These are phyloP conservation scores for Plectrocnemia conspersa DNA, from an alignment of 1,140 invertebrate species.

Conservation along the genomic window DNA sequence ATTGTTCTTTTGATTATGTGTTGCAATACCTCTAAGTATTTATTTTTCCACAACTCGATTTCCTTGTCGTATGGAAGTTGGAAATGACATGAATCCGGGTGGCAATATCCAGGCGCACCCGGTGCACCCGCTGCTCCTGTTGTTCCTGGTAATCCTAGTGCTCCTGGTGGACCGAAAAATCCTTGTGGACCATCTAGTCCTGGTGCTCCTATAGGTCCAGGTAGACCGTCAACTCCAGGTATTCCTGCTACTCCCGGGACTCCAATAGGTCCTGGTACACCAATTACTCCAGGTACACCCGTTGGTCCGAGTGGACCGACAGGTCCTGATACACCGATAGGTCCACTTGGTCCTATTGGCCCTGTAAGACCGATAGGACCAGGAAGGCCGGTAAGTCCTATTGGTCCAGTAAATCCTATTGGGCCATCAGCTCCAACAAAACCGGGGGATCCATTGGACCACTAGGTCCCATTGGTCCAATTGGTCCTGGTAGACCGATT, in stretches of 20 bases:
- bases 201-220: not conserved
- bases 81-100: no score
- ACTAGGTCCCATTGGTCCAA: not conserved
- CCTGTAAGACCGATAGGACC: slow-evolving; percentile 46
- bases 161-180: not conserved
- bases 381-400: not conserved
- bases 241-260: not conserved
- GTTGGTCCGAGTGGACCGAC: not conserved
- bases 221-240: not conserved
- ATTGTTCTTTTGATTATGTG: no score
- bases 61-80: no score
- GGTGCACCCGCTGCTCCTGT: no score
- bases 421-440: slow-evolving; percentile 11
- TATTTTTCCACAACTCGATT: no score
- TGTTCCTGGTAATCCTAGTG: not conserved
- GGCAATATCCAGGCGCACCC: slow-evolving; percentile 1
- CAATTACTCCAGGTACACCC: slow-evolving; percentile 9
- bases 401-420: not conserved
- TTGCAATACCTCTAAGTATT: no score
- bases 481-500: not conserved
- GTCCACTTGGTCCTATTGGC: slow-evolving; percentile 39
- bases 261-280: not conserved
- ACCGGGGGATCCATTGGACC: not conserved
- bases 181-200: not conserved
- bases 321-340: slow-evolving; percentile 4